These are phyloP conservation scores for Mastomys natalensis DNA, from an alignment of 2,113 vertebrate species.

Conservation along the genomic window DNA sequence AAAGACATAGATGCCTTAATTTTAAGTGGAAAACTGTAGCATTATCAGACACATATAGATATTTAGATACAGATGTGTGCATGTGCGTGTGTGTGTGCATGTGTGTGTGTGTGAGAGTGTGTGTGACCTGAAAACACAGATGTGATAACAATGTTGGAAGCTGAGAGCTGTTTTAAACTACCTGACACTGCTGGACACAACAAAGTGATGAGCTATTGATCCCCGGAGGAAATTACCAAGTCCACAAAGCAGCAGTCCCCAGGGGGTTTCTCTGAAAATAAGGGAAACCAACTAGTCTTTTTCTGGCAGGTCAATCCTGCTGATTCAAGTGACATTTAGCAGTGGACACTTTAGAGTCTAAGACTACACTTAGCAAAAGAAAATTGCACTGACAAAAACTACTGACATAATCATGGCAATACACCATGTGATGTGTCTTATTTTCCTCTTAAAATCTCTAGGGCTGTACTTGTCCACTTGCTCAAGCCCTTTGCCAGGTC, in stretches of 20 bases:
- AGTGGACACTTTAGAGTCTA: conserved; percentile 29
- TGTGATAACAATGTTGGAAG: neutral
- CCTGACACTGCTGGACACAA: neutral
- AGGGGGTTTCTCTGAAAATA: conserved; percentile 45
- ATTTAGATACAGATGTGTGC: neutral
- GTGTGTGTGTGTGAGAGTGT: neutral
- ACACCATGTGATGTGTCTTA: neutral
- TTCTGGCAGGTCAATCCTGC: conserved; percentile 26
- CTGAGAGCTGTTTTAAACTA: neutral
- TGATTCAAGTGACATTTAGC: conserved; percentile 31
- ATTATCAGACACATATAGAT: neutral
- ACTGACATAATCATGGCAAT: neutral
- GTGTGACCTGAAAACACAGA: neutral
- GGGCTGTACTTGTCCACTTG: neutral
- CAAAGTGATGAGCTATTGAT: neutral
- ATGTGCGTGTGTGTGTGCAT: neutral
- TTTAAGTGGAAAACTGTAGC: conserved; percentile 3
- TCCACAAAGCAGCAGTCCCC: neutral
- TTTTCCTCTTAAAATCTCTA: conserved; percentile 25
- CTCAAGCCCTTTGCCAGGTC: neutral
- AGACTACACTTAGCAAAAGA: conserved; percentile 49
- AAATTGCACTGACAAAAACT: conserved; percentile 47
- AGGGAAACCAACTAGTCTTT: conserved; percentile 19
- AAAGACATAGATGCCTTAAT: neutral
- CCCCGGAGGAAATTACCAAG: conserved; percentile 32